phyloP scores from a whole-genome alignment of 2,888 invertebrate species.

The Nudaria mundana region DNA sequence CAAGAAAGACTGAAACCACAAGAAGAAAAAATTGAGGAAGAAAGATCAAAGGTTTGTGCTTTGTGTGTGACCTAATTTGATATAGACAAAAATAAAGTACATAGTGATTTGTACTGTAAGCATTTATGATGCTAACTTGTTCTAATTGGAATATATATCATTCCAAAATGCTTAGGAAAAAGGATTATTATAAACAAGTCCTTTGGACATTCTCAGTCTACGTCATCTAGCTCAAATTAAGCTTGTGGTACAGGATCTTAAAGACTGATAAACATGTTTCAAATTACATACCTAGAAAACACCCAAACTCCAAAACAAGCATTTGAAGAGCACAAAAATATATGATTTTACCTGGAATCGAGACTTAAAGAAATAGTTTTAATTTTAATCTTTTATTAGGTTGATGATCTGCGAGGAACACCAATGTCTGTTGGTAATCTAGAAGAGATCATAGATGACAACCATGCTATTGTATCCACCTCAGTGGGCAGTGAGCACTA shows the following conservation, averaged over 20 bases:
- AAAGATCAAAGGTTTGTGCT: conserved; percentile 91
- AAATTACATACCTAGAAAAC: too few species aligned
- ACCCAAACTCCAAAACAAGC: too few species aligned
- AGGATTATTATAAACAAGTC: too few species aligned
- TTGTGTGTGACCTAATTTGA: neutral
- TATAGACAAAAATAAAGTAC: neutral
- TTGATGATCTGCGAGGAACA: conserved; percentile 98
- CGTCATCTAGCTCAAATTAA: too few species aligned
- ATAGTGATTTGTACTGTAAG: neutral
- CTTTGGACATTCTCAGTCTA: too few species aligned
- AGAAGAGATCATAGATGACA: conserved; percentile 99
- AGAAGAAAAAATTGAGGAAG: conserved; percentile 99
- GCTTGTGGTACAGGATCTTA: too few species aligned
- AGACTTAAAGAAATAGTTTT: neutral
- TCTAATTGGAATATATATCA: neutral
- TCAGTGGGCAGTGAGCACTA: conserved; percentile 99
- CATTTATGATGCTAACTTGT: neutral
- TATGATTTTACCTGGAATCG: neutral
- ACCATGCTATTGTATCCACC: conserved; percentile 99
- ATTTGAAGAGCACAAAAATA: neutral
- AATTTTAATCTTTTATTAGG: conserved; percentile 59
- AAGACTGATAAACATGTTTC: too few species aligned
- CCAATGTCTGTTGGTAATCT: conserved; percentile 99
- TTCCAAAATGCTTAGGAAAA: too few species aligned
- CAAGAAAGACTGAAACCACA: conserved; percentile 99